Percentiles rank a stretch among this genome's conserved stretches.
These are phyloP conservation scores for Hucho hucho DNA, from an alignment of 2,113 vertebrate species.

Conservation along the genomic window DNA sequence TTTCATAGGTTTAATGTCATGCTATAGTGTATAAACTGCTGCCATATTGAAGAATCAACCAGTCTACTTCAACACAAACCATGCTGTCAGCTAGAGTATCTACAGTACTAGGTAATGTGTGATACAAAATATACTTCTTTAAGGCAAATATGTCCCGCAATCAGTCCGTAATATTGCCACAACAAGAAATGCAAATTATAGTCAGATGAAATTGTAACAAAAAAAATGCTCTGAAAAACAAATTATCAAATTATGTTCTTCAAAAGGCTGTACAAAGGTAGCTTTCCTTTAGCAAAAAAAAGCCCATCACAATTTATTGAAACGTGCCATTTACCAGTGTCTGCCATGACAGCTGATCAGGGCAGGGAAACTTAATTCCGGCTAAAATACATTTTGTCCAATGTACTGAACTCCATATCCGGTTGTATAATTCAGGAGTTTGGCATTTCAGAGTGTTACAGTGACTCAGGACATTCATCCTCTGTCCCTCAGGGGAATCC, in stretches of 20 bases:
- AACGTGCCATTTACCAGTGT: conserved; percentile 29
- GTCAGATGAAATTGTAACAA: neutral
- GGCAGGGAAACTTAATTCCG: neutral
- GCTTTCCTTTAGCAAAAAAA: conserved; percentile 3
- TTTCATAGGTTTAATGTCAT: conserved; percentile 54
- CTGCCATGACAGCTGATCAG: neutral
- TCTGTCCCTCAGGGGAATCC: neutral
- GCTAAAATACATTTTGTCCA: conserved; percentile 21
- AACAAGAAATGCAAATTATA: conserved; percentile 24
- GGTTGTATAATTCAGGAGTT: conserved; percentile 53
- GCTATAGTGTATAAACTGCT: conserved; percentile 48
- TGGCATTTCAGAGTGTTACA: too few species aligned
- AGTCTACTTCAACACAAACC: conserved; percentile 25
- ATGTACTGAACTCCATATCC: conserved; percentile 33
- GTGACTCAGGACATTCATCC: neutral
- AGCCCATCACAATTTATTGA: conserved; percentile 7
- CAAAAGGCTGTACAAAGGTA: conserved; percentile 55
- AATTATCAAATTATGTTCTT: conserved; percentile 59
- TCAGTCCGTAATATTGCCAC: conserved; percentile 44
- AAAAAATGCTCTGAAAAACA: conserved; percentile 24
- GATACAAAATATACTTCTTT: conserved; percentile 55
- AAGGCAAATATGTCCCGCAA: conserved; percentile 60
- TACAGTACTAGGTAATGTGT: conserved; percentile 34
- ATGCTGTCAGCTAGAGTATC: conserved; percentile 45
- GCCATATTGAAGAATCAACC: conserved; percentile 33